Evolutionary conservation across 2,888 invertebrate species (phyloP).

Genomic region (Nomada flava): DNA sequence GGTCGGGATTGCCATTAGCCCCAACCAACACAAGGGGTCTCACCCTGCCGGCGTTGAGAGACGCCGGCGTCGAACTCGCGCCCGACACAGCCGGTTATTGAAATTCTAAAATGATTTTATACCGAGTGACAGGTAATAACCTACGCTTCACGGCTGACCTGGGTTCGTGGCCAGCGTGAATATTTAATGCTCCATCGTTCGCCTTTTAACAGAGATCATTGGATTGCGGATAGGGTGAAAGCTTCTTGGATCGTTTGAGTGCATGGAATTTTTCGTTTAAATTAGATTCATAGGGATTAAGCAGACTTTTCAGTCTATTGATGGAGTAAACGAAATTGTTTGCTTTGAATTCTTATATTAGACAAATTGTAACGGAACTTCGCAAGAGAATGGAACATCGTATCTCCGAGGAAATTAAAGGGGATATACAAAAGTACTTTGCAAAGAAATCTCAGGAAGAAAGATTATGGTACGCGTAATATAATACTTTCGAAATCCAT

Average conservation of each 20-base stretch:
- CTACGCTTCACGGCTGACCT: constrained; percentile 74
- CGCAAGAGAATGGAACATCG: neutral
- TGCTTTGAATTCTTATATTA: too few relatives aligned
- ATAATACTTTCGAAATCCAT: neutral
- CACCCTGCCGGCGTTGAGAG: constrained; percentile 47
- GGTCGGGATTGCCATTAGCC: constrained; percentile 78
- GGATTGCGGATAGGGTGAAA: constrained; percentile 4
- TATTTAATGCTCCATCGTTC: constrained; percentile 67
- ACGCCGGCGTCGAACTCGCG: constrained; percentile 35
- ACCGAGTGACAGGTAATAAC: constrained; percentile 82
- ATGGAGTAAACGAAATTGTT: neutral
- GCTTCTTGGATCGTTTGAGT: constrained; percentile 4
- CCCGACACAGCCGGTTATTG: constrained; percentile 73
- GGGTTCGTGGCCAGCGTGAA: constrained; percentile 60
- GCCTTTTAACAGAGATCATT: constrained; percentile 52
- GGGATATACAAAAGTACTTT: too few relatives aligned
- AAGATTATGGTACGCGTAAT: too few relatives aligned
- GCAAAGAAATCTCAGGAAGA: too few relatives aligned
- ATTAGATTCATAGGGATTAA: neutral
- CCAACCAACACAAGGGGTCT: constrained; percentile 70
- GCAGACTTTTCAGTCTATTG: neutral
- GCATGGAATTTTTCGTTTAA: neutral
- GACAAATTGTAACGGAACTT: neutral
- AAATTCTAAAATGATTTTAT: constrained; percentile 82
- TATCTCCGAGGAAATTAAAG: too few relatives aligned